Evolutionary conservation across 2,113 vertebrate species (phyloP), one percentile per base, ranked within the genome.

Genomic region (Melanerpes aurifrons): DNA sequence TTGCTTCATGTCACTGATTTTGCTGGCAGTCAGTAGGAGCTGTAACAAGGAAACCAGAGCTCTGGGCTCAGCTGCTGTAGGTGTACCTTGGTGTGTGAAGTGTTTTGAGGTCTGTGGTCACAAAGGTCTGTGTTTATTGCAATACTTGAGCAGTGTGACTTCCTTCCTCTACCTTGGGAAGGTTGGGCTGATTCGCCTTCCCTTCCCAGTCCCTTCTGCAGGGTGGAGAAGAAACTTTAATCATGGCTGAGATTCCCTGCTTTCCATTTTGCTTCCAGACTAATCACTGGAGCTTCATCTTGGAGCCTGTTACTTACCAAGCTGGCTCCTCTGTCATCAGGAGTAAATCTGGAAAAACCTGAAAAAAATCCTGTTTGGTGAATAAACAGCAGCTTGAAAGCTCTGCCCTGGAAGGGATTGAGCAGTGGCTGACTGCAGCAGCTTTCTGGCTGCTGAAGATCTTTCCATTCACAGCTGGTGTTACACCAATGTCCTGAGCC

Each of bases 311-410:
- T 82, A 54, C 58, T 90, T 82, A 50, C n/a, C 29, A 82, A 63
- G 56, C 63, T 69, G 58, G 37, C 8, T 81, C 22, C 26, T 87
- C 50, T 88, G 1, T 82, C 8, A 1, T 71, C n/a, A 35, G 54
- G 54, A 69, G 7, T 50, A 81, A 86, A 78, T 80, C 86, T 63
- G 74, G 90, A 92, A 94, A 92, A 95, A 94, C 86, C 80, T 94
- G 90, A 35, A 90, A 77, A 86, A 68, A 78, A 35, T 83, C 70
- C 40, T 75, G 54, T 48, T 67, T 79, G 56, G 35, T 84, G 78
- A 84, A 64, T 78, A 66, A 57, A 28, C 3, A 86, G n/a, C 19
- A 58, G 10, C 48, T 69, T 24, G 56, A 88, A 86, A 84, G 58
- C 43, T 94, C 45, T 94, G 58, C 76, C 24, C 28, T 78, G 40